These are phyloP conservation scores for Dromiciops gliroides DNA, from an alignment of 2,113 vertebrate species.

Conservation along the genomic window DNA sequence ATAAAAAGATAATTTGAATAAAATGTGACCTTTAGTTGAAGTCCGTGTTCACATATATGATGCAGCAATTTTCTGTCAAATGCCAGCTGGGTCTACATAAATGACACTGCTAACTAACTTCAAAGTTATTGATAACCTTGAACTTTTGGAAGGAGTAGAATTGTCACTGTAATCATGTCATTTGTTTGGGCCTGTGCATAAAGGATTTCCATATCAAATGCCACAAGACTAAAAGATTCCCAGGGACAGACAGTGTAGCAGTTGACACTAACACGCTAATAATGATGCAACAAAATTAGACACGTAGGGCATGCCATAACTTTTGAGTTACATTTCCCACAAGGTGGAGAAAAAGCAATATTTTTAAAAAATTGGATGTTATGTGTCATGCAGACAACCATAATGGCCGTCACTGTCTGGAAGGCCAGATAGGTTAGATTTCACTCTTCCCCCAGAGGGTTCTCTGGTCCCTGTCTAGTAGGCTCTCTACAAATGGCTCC, in stretches of 20 bases:
- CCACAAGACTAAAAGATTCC: constrained; percentile 44
- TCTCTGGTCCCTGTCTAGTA: not conserved
- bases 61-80: constrained; percentile 57
- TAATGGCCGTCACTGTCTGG: not conserved
- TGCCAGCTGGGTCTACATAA: constrained; percentile 62
- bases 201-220: constrained; percentile 59
- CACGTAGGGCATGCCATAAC: not conserved
- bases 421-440: not conserved
- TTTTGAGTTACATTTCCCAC: constrained; percentile 63
- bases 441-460: not conserved
- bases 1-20: constrained; percentile 58
- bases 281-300: constrained; percentile 52
- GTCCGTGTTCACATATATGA: constrained; percentile 25
- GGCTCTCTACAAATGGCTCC: not conserved
- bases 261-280: constrained; percentile 41
- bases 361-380: not conserved
- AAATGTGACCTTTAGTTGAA: constrained; percentile 66
- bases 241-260: constrained; percentile 12
- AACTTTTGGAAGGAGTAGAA: constrained; percentile 53
- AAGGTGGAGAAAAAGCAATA: constrained; percentile 55
- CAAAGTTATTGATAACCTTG: constrained; percentile 64
- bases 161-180: constrained; percentile 64
- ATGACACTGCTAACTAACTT: constrained; percentile 63
- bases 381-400: not conserved
- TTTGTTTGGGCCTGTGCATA: constrained; percentile 44